Evolutionary conservation across 1,140 invertebrate genomes (phyloP).

Genomic region (Tetramorium alpestre): DNA sequence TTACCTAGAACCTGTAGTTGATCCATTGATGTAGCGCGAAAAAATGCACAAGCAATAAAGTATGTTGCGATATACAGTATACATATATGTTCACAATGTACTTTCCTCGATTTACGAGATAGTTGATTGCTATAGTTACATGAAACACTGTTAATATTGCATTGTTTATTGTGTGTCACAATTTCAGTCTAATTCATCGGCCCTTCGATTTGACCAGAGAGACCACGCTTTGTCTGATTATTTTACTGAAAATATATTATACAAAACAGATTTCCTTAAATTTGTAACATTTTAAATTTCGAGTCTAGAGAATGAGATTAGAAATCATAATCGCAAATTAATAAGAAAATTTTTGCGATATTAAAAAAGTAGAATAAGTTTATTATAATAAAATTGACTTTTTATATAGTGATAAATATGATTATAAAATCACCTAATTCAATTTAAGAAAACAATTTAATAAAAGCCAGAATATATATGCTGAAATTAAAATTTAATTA

Average conservation of each 20-base stretch:
- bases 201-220: not conserved
- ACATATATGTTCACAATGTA: not conserved
- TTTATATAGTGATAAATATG: not conserved
- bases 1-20: not conserved
- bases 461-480: not conserved
- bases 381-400: not conserved
- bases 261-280: not conserved
- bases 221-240: not conserved
- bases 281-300: not conserved
- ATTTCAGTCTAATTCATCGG: not conserved
- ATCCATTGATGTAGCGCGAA: not conserved
- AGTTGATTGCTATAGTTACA: constrained; percentile 55
- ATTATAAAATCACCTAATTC: not conserved
- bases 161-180: constrained; percentile 29
- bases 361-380: not conserved
- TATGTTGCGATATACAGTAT: not conserved
- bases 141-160: constrained; percentile 10
- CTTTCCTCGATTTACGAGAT: constrained; percentile 54
- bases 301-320: not conserved
- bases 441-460: not conserved
- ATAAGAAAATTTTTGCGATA: not conserved
- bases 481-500: not conserved
- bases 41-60: constrained; percentile 32
- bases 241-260: not conserved
- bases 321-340: not conserved